These are phyloP conservation scores for Mimachlamys varia DNA, from an alignment of 2,888 invertebrate genomes.

Conservation along the genomic window DNA sequence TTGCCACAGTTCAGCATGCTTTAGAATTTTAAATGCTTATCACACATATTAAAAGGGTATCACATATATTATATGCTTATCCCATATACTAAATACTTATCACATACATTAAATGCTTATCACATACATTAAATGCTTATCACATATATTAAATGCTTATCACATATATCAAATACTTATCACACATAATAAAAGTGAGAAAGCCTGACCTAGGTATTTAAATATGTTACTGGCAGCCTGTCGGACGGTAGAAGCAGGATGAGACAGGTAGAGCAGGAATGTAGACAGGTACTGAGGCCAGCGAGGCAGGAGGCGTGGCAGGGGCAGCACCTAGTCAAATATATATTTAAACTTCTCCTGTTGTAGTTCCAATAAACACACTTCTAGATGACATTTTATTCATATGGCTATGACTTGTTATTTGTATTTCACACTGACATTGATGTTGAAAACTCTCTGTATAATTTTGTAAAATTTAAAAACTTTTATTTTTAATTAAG, in stretches of 20 bases:
- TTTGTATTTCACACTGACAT: too few relatives aligned
- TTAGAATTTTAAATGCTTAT: background rate
- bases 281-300: slow-evolving; percentile 75
- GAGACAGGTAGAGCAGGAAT: slow-evolving; percentile 76
- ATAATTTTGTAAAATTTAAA: background rate
- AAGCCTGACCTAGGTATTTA: slow-evolving; percentile 74
- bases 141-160: too few relatives aligned
- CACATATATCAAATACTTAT: too few relatives aligned
- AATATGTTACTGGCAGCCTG: slow-evolving; percentile 78
- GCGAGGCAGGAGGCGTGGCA: slow-evolving; percentile 67
- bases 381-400: too few relatives aligned
- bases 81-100: too few relatives aligned
- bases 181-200: background rate
- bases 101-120: too few relatives aligned
- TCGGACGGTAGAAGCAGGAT: slow-evolving; percentile 79
- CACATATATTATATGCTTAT: too few relatives aligned
- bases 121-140: too few relatives aligned
- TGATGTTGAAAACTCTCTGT: background rate
- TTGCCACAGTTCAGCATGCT: background rate
- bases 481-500: background rate
- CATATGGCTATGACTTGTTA: too few relatives aligned
- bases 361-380: too few relatives aligned
- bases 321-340: slow-evolving; percentile 71
- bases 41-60: too few relatives aligned
- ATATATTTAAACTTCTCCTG: background rate